Base-by-base conservation (phyloP, 2,797 vertebrate species). In the Stomatorhinus walkeri region DNA sequence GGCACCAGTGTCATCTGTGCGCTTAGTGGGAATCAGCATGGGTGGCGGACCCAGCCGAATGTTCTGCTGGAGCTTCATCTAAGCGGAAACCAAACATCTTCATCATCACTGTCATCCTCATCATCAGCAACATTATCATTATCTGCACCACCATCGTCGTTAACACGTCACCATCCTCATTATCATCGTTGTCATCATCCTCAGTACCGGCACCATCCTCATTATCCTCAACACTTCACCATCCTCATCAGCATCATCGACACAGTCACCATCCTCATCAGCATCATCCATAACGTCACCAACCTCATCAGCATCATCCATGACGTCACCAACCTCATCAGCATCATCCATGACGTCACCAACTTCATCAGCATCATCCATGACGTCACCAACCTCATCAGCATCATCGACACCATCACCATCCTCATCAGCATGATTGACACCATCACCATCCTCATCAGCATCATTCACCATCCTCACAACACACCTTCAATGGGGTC, bases 31-130 rank as follows among this genome's bases (percentile, higher is more conserved):
- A 61, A 95, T 92, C 56, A 92, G 89, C 90, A 96, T 91, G 0
- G 94, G 93, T 90, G 95, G 95, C 3, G 94, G 95, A 16, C 95
- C 94, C 91, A 96, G 40, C 90, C 94, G 96, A 92, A 97, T 95
- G 84, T 96, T 96, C 90, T 96, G 91, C 88, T 92, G 88, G 89
- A 97, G 94, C 91, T 97, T 97, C 91, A 96, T 0, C 97, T 97
- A 92, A 43, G 32, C n/a, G 32, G 36, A 79, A 40, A 76, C 32
- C 8, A 68, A 32, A 68, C 32, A 72, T 4, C 64, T 32, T 32
- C 8, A 72, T 32, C 64, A 72, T 24, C 56, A 22, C n/a, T 3
- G 3, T 24, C 7, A 24, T 5, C 32, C 14, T 72, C 64, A 2
- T 72, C 59, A 61, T 59, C 56, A 59, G n/a, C 56, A 32, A 32